Evolutionary conservation across 2,888 invertebrate species (phyloP).

Genomic region (Conops quadrifasciatus): DNA sequence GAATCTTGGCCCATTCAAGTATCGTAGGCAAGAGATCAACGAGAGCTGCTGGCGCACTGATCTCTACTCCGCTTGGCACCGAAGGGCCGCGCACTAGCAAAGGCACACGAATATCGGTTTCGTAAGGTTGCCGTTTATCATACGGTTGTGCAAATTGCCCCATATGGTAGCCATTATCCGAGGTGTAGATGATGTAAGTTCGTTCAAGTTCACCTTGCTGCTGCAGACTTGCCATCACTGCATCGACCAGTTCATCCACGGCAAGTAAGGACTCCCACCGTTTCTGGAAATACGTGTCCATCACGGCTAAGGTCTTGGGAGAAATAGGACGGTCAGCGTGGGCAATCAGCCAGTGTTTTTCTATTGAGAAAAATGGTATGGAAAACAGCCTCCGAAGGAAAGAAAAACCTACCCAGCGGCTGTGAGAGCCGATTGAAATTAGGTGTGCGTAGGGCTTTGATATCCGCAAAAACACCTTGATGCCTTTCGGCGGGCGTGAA

Average conservation of each 20-base stretch:
- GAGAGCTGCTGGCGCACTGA: conserved; percentile 72
- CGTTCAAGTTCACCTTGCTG: conserved; percentile 69
- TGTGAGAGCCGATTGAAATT: conserved; percentile 71
- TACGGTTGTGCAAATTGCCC: conserved; percentile 88
- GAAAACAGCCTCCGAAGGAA: neutral
- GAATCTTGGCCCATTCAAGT: conserved; percentile 72
- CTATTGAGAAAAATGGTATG: conserved; percentile 62
- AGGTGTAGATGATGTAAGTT: conserved; percentile 85
- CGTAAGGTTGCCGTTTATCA: conserved; percentile 91
- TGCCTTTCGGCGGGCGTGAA: conserved; percentile 84
- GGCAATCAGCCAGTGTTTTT: conserved; percentile 85
- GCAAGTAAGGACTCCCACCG: conserved; percentile 84
- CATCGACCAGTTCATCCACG: conserved; percentile 84
- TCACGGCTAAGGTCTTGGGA: conserved; percentile 66
- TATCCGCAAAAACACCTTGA: conserved; percentile 69
- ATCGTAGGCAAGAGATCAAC: conserved; percentile 90
- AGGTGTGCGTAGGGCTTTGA: conserved; percentile 73
- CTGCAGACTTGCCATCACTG: conserved; percentile 70
- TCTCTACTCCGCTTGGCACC: conserved; percentile 66
- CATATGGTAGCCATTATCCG: conserved; percentile 92
- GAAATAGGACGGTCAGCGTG: conserved; percentile 71
- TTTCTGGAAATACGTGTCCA: conserved; percentile 77
- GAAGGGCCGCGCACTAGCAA: conserved; percentile 79
- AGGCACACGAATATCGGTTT: conserved; percentile 87
- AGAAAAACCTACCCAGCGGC: conserved; percentile 45